phyloP scores from a whole-genome alignment of 2,113 vertebrate genomes.

The Zosterops borbonicus region DNA sequence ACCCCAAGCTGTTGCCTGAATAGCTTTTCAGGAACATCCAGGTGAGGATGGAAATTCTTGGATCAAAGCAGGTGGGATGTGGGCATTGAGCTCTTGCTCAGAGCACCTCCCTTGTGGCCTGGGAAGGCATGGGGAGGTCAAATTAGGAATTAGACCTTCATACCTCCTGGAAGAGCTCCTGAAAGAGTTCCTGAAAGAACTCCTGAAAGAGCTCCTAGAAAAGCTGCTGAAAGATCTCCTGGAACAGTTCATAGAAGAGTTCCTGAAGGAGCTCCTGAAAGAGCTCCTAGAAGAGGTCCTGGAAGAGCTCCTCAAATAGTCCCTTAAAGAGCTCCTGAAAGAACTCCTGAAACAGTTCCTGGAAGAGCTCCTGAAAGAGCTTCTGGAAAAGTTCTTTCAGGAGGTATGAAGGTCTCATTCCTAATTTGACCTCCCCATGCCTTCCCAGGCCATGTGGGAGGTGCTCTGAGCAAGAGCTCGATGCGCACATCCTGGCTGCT shows the following conservation, averaged over 20 bases:
- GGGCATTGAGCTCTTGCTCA: background rate
- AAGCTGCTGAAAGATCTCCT: rapidly evolving
- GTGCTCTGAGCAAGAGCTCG: background rate
- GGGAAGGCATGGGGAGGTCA: background rate
- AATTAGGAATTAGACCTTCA: background rate
- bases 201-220: background rate
- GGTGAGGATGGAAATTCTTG: background rate
- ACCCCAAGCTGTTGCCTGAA: background rate
- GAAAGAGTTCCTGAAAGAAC: too few species aligned
- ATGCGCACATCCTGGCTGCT: background rate
- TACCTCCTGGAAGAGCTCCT: background rate
- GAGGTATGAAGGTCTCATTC: background rate
- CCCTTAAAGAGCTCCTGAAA: background rate
- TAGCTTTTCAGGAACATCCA: background rate
- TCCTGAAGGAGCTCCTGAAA: background rate
- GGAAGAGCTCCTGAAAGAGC: background rate
- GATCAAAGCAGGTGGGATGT: background rate
- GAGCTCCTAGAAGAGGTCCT: background rate
- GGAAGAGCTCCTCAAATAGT: background rate
- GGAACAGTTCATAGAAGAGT: rapidly evolving
- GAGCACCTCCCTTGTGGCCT: background rate
- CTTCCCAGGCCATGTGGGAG: background rate
- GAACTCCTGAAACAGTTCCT: background rate
- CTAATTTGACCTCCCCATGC: background rate
- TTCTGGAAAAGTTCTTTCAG: background rate